Evolutionary conservation across 2,888 invertebrate genomes (phyloP), one percentile per base, ranked within the genome.

Genomic region (Drosophila nr. medialis): DNA sequence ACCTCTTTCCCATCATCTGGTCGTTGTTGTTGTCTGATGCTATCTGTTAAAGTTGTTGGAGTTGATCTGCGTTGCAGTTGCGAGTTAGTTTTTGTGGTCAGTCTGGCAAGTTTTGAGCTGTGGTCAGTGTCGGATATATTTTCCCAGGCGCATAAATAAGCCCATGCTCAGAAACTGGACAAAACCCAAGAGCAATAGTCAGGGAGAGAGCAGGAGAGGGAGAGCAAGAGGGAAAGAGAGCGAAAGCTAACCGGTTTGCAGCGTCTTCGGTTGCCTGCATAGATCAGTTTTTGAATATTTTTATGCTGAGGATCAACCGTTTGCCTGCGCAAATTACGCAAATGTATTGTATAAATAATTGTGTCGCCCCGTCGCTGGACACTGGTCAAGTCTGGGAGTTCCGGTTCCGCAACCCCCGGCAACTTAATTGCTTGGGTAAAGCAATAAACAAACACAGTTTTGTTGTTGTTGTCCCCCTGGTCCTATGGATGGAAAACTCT

Each of bases 261-360:
- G 55, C 55, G 67, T 80, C 77, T 77, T 75, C 65, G 48, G 62
- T 53, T 54, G 68, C 56, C 77, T 65, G 61, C 54, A 63, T 67
- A 76, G 77, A 80, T 80, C 67, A 56, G 59, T 54, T 27, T 55
- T 55, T 27, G 55, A 55, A 55, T 55, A 55, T 55, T 55, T 27
- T 38, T 27, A 4, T 56, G 67, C 32, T 21, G 71, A 66, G 71
- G 75, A 80, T 80, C 80, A 65, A 29, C 11, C 71, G 72, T 59
- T 45, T 49, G 42, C 60, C 72, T 61, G 61, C 87, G 87, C 90
- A 91, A 91, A 91, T 91, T 91, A 91, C 91, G 90, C 85, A 91
- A 91, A 91, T 89, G 91, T 85, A 90, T 91, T 91, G 91, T 90
- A 84, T 86, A 91, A 90, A 91, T 91, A 91, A 86, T 81, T 71